Base-by-base conservation (phyloP, 2,888 invertebrate species). In the Macroteleia sp. region DNA sequence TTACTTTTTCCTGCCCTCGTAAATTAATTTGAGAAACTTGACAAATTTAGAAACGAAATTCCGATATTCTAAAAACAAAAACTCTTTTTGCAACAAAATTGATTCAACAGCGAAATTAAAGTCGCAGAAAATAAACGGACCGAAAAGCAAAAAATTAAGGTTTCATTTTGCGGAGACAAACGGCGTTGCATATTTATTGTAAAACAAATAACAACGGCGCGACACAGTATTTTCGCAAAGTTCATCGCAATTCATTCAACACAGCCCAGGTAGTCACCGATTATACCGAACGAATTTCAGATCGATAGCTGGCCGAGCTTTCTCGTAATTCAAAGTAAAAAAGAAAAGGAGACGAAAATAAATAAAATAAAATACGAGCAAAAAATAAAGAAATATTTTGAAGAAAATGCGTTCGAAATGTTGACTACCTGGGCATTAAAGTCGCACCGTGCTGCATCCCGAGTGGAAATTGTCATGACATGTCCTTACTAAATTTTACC, bases 231-330 rank as follows among this genome's bases (percentile, higher is more conserved):
- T 71, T 62, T 17, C 61, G n/a, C 32, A 41, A 64, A 73, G 48
- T 73, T 73, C 62, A 64, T 71, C 62, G 30, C 62, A 54, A 71
- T 71, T 71, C 71, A 52, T 56, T 30, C 30, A 41, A 36, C 61
- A 28, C n/a, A n/a, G n/a, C 28, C 34, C 48, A 71, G 56, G 57
- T 39, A 74, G 59, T 59, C 54, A 41, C 52, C 62, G 69, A 75
- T 75, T 69, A 62, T 75, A 75, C 54, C 54, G 75, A 67, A 75
- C 69, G 56, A 62, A 75, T 41, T 61, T 66, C 61, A 75, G 62
- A 75, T 75, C 75, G 69, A 75, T 75, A 75, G 62, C 75, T 69
- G 62, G 34, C 62, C 50, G 69, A 56, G 75, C 42, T 56, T n/a
- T 44, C 52, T 48, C 69, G 69, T 61, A 75, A 61, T 75, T 75